Evolutionary conservation across 1,140 invertebrate species (phyloP).

Genomic region (Hycleus cichorii): DNA sequence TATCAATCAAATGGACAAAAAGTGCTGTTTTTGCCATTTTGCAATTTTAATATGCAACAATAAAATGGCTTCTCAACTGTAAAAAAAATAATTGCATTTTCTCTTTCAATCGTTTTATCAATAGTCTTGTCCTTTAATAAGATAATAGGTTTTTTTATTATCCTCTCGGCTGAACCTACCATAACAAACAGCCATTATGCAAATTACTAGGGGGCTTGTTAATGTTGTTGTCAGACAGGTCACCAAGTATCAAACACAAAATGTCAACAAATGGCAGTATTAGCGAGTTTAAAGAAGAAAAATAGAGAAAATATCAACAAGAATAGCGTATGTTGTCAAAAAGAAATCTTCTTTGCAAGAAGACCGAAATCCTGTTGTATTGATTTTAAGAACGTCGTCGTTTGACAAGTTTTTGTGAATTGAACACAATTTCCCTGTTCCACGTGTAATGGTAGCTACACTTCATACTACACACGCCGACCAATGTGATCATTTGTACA

Average conservation of each 20-base stretch:
- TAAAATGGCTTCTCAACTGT: too few species aligned
- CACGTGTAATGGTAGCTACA: conserved; percentile 80
- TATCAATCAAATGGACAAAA: too few species aligned
- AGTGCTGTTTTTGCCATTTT: too few species aligned
- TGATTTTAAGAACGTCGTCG: conserved; percentile 60
- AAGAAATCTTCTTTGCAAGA: conserved; percentile 12
- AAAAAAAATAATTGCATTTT: too few species aligned
- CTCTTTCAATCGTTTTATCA: too few species aligned
- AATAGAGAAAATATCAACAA: conserved; percentile 6
- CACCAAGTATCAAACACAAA: conserved; percentile 26
- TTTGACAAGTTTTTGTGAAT: conserved; percentile 82
- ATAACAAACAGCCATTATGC: conserved; percentile 37
- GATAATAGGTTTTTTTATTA: background rate
- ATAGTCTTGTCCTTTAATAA: too few species aligned
- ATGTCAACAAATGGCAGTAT: conserved; percentile 16
- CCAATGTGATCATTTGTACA: conserved; percentile 23
- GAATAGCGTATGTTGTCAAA: conserved; percentile 9
- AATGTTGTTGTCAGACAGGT: conserved; percentile 3
- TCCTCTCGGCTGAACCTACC: conserved; percentile 29
- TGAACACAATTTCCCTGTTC: conserved; percentile 83
- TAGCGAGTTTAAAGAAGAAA: conserved; percentile 2
- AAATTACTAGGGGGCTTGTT: background rate
- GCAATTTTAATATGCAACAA: too few species aligned
- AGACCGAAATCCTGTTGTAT: background rate
- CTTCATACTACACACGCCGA: conserved; percentile 41